phyloP scores from a whole-genome alignment of 2,888 invertebrate genomes.

The Cephus pygmeus region DNA sequence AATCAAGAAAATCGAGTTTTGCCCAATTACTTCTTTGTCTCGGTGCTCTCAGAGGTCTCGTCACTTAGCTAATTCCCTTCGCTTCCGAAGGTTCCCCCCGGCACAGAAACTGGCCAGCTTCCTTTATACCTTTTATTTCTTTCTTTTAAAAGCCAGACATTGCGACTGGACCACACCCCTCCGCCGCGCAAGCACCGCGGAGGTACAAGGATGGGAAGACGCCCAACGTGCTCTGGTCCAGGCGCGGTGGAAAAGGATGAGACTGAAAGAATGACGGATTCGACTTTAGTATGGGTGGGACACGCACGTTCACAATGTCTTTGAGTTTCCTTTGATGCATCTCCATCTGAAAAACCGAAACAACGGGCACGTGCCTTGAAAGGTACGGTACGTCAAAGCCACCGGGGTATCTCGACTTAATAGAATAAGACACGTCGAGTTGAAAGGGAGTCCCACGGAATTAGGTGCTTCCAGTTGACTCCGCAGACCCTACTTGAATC shows the following conservation, averaged over 20 bases:
- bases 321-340: constrained; percentile 39
- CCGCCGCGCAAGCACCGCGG: constrained; percentile 7
- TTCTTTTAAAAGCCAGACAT: constrained; percentile 33
- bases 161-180: constrained; percentile 17
- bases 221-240: constrained; percentile 10
- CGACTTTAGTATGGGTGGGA: constrained; percentile 18
- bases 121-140: constrained; percentile 40
- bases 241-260: constrained; percentile 11
- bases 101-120: no score
- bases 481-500: no score
- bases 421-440: no score
- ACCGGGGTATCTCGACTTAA: no score
- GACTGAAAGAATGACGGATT: constrained; percentile 15
- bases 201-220: constrained; percentile 6
- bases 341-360: constrained; percentile 36
- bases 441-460: no score
- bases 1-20: constrained; percentile 43
- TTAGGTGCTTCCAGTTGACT: no score
- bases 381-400: constrained; percentile 1
- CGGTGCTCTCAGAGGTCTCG: constrained; percentile 26
- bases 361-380: constrained; percentile 10
- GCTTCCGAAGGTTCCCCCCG: constrained; percentile 8
- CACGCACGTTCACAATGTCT: constrained; percentile 32
- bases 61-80: constrained; percentile 59
- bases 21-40: constrained; percentile 39